These are phyloP conservation scores for Morus bassanus DNA, from an alignment of 2,797 vertebrate genomes.

Conservation along the genomic window DNA sequence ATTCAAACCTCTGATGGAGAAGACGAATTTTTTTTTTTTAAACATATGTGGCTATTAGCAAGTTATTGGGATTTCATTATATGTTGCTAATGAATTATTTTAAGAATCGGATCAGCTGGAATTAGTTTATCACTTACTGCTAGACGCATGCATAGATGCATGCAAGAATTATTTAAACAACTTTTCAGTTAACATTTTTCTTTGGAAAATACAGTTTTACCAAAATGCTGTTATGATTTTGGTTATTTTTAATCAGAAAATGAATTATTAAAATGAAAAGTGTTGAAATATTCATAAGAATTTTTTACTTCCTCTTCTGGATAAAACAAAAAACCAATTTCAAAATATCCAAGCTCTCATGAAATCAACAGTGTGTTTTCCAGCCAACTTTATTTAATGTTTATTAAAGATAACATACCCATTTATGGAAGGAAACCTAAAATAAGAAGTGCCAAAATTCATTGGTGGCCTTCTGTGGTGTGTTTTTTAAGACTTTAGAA, in stretches of 20 bases:
- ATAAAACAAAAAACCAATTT: not conserved
- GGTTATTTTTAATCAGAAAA: not conserved
- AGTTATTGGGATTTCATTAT: not conserved
- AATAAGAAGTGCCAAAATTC: not conserved
- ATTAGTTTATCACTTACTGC: not conserved
- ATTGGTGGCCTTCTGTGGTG: not conserved
- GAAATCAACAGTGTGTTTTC: not conserved
- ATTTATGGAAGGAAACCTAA: not conserved
- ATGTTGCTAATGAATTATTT: not conserved
- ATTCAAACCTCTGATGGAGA: not conserved
- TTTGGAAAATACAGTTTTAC: not conserved
- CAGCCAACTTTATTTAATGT: not conserved
- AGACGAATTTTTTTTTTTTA: not conserved
- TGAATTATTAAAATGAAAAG: not conserved
- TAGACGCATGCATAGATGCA: not conserved
- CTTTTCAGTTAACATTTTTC: not conserved
- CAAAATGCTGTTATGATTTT: not conserved
- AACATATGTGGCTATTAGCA: not conserved
- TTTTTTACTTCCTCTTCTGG: not conserved
- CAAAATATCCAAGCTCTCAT: not conserved
- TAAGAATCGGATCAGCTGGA: not conserved
- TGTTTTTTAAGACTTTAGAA: not conserved
- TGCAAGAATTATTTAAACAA: not conserved
- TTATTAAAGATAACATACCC: not conserved
- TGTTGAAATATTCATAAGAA: not conserved